Conservation (phyloP, 2,888 invertebrate species). For the Unio pictorum region DNA sequence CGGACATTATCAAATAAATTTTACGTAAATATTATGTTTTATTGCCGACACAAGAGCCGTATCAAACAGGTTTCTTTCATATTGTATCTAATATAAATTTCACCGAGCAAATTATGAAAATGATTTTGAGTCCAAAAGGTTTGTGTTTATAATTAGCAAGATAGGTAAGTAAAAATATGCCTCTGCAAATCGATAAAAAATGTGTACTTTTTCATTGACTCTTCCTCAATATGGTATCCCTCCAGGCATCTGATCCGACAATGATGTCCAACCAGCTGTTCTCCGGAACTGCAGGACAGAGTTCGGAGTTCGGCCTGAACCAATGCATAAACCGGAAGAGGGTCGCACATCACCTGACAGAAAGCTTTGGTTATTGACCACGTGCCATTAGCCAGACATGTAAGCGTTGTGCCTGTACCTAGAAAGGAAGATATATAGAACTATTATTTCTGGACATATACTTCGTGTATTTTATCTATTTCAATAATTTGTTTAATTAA, state of each 20-base stretch:
- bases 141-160: no score
- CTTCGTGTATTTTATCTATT: neutral
- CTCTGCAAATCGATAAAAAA: neutral
- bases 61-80: no score
- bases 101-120: no score
- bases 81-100: no score
- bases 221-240: conserved; percentile 50
- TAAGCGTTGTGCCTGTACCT: conserved; percentile 50
- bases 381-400: conserved; percentile 52
- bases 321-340: conserved; percentile 26
- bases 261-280: conserved; percentile 45
- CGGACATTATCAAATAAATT: no score
- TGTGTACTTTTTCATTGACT: conserved; percentile 33
- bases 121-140: no score
- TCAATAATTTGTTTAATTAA: conserved; percentile 1
- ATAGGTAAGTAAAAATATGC: no score
- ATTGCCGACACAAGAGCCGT: no score
- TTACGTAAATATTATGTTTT: no score
- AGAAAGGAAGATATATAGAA: conserved; percentile 1
- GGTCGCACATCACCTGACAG: conserved; percentile 50
- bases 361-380: conserved; percentile 54
- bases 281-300: conserved; percentile 33
- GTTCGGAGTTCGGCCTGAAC: conserved; percentile 43
- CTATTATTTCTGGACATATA: neutral
- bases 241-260: conserved; percentile 57